These are phyloP conservation scores for Ochropacha duplaris DNA, from an alignment of 2,888 invertebrate genomes.

Conservation along the genomic window DNA sequence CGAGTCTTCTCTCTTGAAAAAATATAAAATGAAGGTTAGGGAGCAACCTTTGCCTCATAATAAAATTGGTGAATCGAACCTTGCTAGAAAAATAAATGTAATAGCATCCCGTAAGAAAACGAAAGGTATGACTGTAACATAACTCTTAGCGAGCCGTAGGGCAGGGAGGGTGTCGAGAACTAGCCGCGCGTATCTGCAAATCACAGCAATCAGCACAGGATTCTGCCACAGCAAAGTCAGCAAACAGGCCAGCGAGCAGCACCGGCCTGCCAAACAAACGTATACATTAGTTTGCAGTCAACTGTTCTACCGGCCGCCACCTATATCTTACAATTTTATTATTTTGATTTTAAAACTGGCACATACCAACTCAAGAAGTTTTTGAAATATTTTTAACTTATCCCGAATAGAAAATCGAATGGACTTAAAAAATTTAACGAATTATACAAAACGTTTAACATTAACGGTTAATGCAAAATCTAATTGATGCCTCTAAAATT, in stretches of 20 bases:
- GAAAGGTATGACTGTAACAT: slow-evolving; percentile 32
- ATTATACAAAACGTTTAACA: neutral
- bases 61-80: slow-evolving; percentile 12
- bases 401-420: neutral
- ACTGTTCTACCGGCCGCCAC: slow-evolving; percentile 43
- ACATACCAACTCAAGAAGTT: neutral
- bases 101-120: slow-evolving; percentile 16
- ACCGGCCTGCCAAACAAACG: slow-evolving; percentile 83
- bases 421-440: neutral
- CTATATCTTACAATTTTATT: slow-evolving; percentile 23
- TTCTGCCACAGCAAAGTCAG: slow-evolving; percentile 81
- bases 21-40: neutral
- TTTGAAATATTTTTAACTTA: neutral
- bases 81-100: slow-evolving; percentile 28
- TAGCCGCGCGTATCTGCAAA: slow-evolving; percentile 76
- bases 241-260: slow-evolving; percentile 81
- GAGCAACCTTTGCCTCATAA: slow-evolving; percentile 12
- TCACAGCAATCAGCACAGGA: slow-evolving; percentile 78
- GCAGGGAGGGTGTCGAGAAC: slow-evolving; percentile 69
- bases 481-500: neutral
- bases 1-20: slow-evolving; percentile 43
- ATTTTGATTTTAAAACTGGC: slow-evolving; percentile 5
- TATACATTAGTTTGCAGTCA: slow-evolving; percentile 64
- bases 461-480: neutral
- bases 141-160: slow-evolving; percentile 34